phyloP scores from a whole-genome alignment of 2,113 vertebrate genomes.

The Brachyhypopomus occidentalis region DNA sequence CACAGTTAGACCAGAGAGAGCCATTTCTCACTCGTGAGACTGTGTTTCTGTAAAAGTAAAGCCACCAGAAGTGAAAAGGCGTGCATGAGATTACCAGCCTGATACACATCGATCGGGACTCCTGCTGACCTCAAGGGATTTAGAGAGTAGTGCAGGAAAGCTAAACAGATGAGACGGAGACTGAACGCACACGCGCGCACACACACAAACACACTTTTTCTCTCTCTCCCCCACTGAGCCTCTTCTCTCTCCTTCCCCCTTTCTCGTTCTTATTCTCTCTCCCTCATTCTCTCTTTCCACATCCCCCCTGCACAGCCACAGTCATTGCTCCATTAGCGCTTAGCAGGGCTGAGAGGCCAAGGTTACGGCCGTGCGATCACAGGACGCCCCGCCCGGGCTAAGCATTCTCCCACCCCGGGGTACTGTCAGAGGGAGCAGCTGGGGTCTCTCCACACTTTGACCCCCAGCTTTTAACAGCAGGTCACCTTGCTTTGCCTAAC shows the following conservation, averaged over 20 bases:
- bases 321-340: conserved; percentile 43
- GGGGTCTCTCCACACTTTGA: conserved; percentile 36
- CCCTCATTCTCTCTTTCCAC: conserved; percentile 7
- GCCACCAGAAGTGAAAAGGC: background rate
- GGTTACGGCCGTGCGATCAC: conserved; percentile 30
- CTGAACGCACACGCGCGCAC: conserved; percentile 1
- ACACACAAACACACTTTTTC: background rate
- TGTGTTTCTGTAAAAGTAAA: background rate
- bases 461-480: conserved; percentile 45
- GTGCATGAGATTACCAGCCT: background rate
- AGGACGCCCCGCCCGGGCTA: conserved; percentile 44
- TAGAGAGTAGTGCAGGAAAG: conserved; percentile 3
- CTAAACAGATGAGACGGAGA: conserved; percentile 14
- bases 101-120: background rate
- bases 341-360: conserved; percentile 34
- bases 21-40: background rate
- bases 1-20: background rate
- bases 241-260: too few species aligned
- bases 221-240: background rate
- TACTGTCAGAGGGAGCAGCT: conserved; percentile 52
- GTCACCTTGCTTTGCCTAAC: conserved; percentile 42
- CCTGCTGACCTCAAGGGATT: background rate
- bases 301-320: conserved; percentile 19
- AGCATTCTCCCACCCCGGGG: conserved; percentile 39
- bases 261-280: background rate